Percentiles rank a stretch among this genome's conserved stretches.
phyloP scores from a whole-genome alignment of 2,797 vertebrate species.

The Apogon hyalosoma region DNA sequence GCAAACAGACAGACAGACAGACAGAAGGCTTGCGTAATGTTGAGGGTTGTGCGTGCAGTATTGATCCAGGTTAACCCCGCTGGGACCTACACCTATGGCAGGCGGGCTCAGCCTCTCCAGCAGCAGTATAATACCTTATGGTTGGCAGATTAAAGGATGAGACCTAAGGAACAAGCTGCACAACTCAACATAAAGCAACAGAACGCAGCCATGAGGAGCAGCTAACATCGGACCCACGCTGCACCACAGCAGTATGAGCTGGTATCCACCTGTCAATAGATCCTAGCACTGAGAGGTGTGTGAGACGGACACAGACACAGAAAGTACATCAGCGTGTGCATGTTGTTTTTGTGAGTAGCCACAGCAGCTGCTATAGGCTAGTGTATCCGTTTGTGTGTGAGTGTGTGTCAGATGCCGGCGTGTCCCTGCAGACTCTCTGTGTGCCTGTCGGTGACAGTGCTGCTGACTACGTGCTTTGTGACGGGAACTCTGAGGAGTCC shows the following conservation, averaged over 20 bases:
- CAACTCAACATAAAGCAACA: slow-evolving; percentile 64
- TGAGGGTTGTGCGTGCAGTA: slow-evolving; percentile 58
- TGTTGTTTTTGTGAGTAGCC: slow-evolving; percentile 26
- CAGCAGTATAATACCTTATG: slow-evolving; percentile 70
- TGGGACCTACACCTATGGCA: slow-evolving; percentile 67
- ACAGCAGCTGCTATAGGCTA: slow-evolving; percentile 35
- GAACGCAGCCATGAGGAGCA: slow-evolving; percentile 71
- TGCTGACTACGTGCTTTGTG: slow-evolving; percentile 73
- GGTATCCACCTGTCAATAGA: slow-evolving; percentile 66
- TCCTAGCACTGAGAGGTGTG: slow-evolving; percentile 61
- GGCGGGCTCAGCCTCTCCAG: slow-evolving; percentile 68
- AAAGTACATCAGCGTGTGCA: slow-evolving; percentile 30
- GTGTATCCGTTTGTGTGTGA: slow-evolving; percentile 8
- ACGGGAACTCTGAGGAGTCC: slow-evolving; percentile 50
- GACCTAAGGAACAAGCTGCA: slow-evolving; percentile 67
- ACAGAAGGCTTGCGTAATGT: slow-evolving; percentile 57
- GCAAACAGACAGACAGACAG: slow-evolving; percentile 27
- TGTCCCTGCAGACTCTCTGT: slow-evolving; percentile 40
- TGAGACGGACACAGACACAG: slow-evolving; percentile 27
- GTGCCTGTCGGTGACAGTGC: slow-evolving; percentile 57
- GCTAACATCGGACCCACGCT: slow-evolving; percentile 52
- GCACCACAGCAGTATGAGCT: slow-evolving; percentile 64
- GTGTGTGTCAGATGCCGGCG: slow-evolving; percentile 29
- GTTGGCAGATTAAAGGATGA: slow-evolving; percentile 82
- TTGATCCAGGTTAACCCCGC: slow-evolving; percentile 73